A percentile compares a stretch with the other conserved stretches of the same genome.
These are phyloP conservation scores for Hyposoter dolosus DNA, from an alignment of 2,888 invertebrate species.

Conservation along the genomic window DNA sequence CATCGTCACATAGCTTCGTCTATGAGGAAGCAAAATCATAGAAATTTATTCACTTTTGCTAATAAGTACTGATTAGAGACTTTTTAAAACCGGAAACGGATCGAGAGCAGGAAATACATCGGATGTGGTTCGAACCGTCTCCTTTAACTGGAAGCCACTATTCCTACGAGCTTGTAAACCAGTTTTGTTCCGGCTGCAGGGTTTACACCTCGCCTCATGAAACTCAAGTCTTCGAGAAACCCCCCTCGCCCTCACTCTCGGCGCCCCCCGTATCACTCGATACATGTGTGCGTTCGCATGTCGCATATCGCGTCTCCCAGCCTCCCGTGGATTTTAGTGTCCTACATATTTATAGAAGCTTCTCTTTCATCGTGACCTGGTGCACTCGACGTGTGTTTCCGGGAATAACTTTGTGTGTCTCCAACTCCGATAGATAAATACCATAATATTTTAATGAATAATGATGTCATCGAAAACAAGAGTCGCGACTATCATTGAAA, in stretches of 20 bases:
- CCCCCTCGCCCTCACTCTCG: background rate
- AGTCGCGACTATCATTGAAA: background rate
- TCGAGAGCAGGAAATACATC: conserved; percentile 65
- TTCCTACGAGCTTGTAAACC: conserved; percentile 54
- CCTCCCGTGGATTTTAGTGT: conserved; percentile 48
- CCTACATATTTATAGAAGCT: conserved; percentile 66
- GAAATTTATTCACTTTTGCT: background rate
- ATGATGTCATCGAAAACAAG: background rate
- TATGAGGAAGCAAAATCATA: background rate
- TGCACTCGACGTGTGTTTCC: conserved; percentile 51
- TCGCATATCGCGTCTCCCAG: conserved; percentile 54
- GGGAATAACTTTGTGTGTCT: conserved; percentile 49
- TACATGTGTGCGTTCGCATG: conserved; percentile 45
- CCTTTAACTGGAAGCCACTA: conserved; percentile 5
- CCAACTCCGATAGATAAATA: conserved; percentile 28
- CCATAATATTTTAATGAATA: background rate
- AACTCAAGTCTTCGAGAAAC: conserved; percentile 55
- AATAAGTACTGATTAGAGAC: conserved; percentile 4
- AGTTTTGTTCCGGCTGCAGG: conserved; percentile 62
- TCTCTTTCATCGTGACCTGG: conserved; percentile 63
- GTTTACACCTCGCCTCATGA: conserved; percentile 54
- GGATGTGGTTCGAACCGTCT: conserved; percentile 35
- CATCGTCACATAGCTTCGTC: no score
- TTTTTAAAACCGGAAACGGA: conserved; percentile 73
- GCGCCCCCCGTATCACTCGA: background rate